These are phyloP conservation scores for Propithecus perrieri DNA, from an alignment of 2,797 vertebrate species.

Conservation along the genomic window DNA sequence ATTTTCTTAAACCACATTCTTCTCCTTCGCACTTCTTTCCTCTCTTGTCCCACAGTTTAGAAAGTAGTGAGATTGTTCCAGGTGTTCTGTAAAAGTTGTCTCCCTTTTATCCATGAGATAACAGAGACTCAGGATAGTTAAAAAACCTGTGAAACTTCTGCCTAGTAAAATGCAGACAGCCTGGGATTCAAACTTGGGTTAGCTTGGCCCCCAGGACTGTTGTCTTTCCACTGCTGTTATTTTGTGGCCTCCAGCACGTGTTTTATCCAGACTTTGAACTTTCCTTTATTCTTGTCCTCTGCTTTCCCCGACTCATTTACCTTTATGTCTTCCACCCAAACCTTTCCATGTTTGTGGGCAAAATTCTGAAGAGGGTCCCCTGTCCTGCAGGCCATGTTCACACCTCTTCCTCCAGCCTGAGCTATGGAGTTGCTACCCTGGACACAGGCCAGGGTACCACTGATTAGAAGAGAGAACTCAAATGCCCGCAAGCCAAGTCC, in stretches of 20 bases:
- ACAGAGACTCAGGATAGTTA: not conserved
- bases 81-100: not conserved
- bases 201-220: not conserved
- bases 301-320: not conserved
- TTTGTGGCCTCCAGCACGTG: not conserved
- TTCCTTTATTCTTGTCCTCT: not conserved
- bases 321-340: not conserved
- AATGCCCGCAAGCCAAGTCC: not conserved
- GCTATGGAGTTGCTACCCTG: not conserved
- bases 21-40: not conserved
- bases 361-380: not conserved
- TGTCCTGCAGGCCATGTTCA: accelerated
- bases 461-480: not conserved
- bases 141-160: not conserved
- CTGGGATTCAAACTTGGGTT: not conserved
- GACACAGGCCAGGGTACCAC: accelerated
- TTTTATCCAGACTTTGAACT: not conserved
- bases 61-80: not conserved
- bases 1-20: not conserved
- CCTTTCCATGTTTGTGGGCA: not conserved
- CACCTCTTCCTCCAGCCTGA: not conserved
- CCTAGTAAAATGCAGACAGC: not conserved
- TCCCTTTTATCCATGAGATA: not conserved
- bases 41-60: not conserved
- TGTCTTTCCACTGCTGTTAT: not conserved